A percentile compares a stretch with the other conserved stretches of the same genome.
These are phyloP conservation scores for Monopterus albus DNA, from an alignment of 2,113 vertebrate genomes.

Conservation along the genomic window DNA sequence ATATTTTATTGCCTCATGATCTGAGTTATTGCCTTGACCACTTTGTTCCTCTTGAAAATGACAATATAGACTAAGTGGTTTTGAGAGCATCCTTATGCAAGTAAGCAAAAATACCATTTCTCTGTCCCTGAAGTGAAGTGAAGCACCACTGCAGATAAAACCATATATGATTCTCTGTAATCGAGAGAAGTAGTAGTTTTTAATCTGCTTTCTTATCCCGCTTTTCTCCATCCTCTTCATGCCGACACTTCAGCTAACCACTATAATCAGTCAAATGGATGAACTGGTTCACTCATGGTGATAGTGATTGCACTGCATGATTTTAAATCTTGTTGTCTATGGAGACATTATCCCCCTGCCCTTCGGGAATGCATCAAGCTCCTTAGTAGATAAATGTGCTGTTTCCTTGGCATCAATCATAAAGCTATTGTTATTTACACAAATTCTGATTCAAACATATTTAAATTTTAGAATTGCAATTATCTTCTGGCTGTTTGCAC, in stretches of 20 bases:
- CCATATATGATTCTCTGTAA: slow-evolving; percentile 26
- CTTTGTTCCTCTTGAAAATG: slow-evolving; percentile 11
- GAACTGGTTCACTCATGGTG: slow-evolving; percentile 36
- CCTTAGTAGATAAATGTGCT: not conserved
- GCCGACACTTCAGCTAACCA: slow-evolving; percentile 33
- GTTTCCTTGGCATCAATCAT: not conserved
- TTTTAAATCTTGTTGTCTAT: slow-evolving; percentile 34
- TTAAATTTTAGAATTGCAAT: slow-evolving; percentile 31
- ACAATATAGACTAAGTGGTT: no score
- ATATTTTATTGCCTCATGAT: not conserved
- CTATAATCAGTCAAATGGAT: slow-evolving; percentile 64
- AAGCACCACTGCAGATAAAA: not conserved
- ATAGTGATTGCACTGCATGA: slow-evolving; percentile 34
- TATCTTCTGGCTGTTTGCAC: slow-evolving; percentile 3
- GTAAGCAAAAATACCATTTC: no score
- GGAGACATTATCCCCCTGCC: not conserved
- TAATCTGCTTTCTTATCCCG: slow-evolving; percentile 31
- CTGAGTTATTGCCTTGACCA: not conserved
- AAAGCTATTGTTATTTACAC: slow-evolving; percentile 1
- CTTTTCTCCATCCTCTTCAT: slow-evolving; percentile 20
- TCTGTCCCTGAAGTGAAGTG: no score
- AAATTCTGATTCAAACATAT: slow-evolving; percentile 44
- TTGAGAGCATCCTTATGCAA: no score
- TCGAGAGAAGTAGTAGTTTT: slow-evolving; percentile 14
- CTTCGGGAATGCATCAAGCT: slow-evolving; percentile 4